Evolutionary conservation across 1,140 invertebrate genomes (phyloP), one percentile per base, ranked within the genome.

Genomic region (Cherax quadricarinatus): DNA sequence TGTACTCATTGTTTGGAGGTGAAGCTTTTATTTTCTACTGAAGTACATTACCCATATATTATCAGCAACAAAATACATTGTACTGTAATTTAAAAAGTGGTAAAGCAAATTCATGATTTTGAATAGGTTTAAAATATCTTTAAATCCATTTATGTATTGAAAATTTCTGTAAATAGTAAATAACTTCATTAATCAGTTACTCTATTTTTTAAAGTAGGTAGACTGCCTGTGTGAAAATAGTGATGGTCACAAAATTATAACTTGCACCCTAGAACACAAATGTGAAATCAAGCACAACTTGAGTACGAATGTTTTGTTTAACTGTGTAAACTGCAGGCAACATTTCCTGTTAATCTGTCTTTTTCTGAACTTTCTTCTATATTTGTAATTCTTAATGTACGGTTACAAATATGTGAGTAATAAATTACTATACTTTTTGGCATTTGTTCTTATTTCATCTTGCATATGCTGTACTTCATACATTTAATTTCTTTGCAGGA

Each of bases 321-420:
- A 70, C 60, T 70, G 86, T 60, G 80, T 21, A 49, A 90, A 51
- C 62, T 62, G 78, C 86, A 80, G 86, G 79, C 82, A 84, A 60
- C 82, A 84, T 24, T 60, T 57, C 82, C 53, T 79, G 66, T 90
- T 70, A 57, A 60, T 88, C 73, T 88, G 51, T 24, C 88, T 73
- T 83, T 75, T 79, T 91, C 90, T 91, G 90, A 84, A 91, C 82
- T 82, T 91, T 57, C 90, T 91, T 80, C 90, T 81, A 84, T 91
- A 91, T 91, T 91, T 86, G 90, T 91, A 91, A 91, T 81, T 91
- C 90, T 91, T 91, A 91, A 91, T 91, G 90, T 91, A 91, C 87
- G 90, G 85, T 91, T 91, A 91, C 90, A 90, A 86, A 91, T 81
- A 91, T 91, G 90, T 91, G 90, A 91, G 90, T 91, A 91, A 86